Percentiles rank a stretch among this genome's conserved stretches.
Conservation (phyloP, 2,113 vertebrate genomes). For the Cynopterus brachyotis region DNA sequence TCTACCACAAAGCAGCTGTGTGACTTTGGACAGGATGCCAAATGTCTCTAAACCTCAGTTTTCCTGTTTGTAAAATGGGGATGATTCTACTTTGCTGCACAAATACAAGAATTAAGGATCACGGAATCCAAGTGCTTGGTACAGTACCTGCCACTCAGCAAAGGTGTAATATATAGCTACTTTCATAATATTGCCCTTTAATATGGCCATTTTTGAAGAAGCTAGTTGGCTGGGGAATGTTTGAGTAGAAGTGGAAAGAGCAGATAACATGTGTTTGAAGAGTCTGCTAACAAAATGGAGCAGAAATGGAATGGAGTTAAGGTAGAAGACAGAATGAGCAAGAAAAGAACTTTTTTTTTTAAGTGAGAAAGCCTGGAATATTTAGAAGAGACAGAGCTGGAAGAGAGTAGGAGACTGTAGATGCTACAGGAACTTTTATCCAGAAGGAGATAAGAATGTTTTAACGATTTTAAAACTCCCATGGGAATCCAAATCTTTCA, state of each 20-base stretch:
- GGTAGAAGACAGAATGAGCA: not conserved
- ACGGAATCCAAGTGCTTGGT: not conserved
- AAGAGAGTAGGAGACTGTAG: not conserved
- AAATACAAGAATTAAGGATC: not conserved
- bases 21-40: not conserved
- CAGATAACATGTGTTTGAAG: not conserved
- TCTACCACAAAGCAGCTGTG: not conserved
- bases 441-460: not conserved
- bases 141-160: not conserved
- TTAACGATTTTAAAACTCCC: conserved; percentile 11
- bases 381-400: not conserved
- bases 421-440: not conserved
- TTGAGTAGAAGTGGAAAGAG: not conserved
- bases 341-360: not conserved
- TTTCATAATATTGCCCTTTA: not conserved
- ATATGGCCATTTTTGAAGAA: not conserved
- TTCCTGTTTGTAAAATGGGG: not conserved
- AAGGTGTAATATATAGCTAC: not conserved
- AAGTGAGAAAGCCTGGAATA: not conserved
- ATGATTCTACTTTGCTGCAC: not conserved
- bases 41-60: not conserved
- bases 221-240: not conserved
- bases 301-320: not conserved
- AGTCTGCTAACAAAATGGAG: not conserved
- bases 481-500: conserved; percentile 6